A percentile compares a stretch with the other conserved stretches of the same genome.
phyloP scores from a whole-genome alignment of 64 coral and sea anemone species.

The Pocillopora damicornis region DNA sequence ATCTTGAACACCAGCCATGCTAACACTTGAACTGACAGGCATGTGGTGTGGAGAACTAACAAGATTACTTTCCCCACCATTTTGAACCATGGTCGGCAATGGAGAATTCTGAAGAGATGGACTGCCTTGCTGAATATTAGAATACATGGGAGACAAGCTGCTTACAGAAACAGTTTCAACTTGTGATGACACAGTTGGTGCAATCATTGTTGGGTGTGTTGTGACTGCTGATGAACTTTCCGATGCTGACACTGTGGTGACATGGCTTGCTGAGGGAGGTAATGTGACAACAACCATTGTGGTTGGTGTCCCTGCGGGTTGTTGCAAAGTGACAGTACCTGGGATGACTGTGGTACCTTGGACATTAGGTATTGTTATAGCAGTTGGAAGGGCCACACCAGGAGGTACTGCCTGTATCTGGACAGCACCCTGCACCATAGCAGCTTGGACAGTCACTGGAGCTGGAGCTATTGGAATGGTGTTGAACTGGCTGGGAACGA shows the following conservation, averaged over 20 bases:
- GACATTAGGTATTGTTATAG: constrained; percentile 53
- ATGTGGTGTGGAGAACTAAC: constrained; percentile 69
- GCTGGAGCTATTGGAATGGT: constrained; percentile 82
- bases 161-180: constrained; percentile 52
- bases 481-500: constrained; percentile 76
- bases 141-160: constrained; percentile 75
- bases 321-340: constrained; percentile 57
- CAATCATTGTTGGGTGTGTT: constrained; percentile 48
- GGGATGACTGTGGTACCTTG: constrained; percentile 48
- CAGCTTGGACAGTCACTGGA: constrained; percentile 53
- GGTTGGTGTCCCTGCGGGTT: constrained; percentile 55
- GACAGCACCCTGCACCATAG: constrained; percentile 39
- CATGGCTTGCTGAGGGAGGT: constrained; percentile 69
- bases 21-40: constrained; percentile 31
- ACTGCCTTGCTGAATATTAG: constrained; percentile 73
- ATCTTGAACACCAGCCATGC: constrained; percentile 8
- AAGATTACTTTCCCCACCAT: constrained; percentile 69
- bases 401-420: constrained; percentile 44
- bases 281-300: constrained; percentile 89
- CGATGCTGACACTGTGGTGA: constrained; percentile 59
- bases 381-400: constrained; percentile 50
- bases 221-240: constrained; percentile 58
- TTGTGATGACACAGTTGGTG: constrained; percentile 61
- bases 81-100: constrained; percentile 88
- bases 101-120: constrained; percentile 76